These are phyloP conservation scores for Endomychus coccineus DNA, from an alignment of 2,888 invertebrate species.

Conservation along the genomic window DNA sequence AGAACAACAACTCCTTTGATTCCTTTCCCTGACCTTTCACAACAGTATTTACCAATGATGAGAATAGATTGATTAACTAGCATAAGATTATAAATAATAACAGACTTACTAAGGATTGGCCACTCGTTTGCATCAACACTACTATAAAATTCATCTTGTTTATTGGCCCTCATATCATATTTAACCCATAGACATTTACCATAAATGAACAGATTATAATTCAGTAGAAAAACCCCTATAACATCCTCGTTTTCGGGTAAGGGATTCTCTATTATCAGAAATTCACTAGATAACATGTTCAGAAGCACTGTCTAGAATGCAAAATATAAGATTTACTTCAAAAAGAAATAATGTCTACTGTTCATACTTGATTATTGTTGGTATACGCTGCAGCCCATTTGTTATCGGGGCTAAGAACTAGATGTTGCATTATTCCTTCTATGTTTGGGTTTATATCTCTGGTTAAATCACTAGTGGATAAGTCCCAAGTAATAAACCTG, in stretches of 20 bases:
- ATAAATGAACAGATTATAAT: constrained; percentile 69
- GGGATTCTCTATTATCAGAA: constrained; percentile 78
- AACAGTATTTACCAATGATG: too few relatives aligned
- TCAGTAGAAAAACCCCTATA: constrained; percentile 57
- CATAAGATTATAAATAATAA: neutral
- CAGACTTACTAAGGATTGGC: constrained; percentile 62
- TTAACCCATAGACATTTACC: constrained; percentile 69
- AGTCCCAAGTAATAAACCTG: constrained; percentile 93
- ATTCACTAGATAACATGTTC: constrained; percentile 92
- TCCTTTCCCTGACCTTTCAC: too few relatives aligned
- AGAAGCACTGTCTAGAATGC: constrained; percentile 69
- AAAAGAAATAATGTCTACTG: too few relatives aligned
- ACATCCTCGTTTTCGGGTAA: constrained; percentile 60
- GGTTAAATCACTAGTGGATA: constrained; percentile 91
- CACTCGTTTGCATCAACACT: constrained; percentile 55
- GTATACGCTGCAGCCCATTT: constrained; percentile 94
- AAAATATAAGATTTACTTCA: constrained; percentile 9
- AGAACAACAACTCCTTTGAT: too few relatives aligned
- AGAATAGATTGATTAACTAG: constrained; percentile 15
- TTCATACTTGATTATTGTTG: constrained; percentile 75
- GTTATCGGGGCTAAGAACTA: constrained; percentile 90
- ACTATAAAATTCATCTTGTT: constrained; percentile 52
- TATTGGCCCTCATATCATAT: constrained; percentile 71
- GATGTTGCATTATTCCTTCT: constrained; percentile 92
- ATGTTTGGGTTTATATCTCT: constrained; percentile 88